Percentiles rank a stretch among this genome's conserved stretches.
Conservation (phyloP, 2,888 invertebrate species). For the Bugula neritina region DNA sequence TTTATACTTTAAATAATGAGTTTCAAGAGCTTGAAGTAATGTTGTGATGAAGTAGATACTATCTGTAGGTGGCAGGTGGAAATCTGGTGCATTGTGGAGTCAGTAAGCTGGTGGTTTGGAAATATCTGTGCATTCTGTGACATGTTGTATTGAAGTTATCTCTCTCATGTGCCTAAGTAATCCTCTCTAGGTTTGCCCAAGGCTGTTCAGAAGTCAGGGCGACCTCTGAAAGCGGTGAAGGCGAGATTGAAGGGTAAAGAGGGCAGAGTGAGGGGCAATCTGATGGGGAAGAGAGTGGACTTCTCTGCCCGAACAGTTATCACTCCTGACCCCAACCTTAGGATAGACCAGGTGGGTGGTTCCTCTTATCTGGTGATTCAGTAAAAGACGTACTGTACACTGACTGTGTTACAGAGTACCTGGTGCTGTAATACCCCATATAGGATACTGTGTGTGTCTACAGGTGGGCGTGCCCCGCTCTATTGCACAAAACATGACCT, state of each 20-base stretch:
- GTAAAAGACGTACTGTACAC: neutral
- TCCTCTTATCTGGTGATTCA: neutral
- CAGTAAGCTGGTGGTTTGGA: too few relatives aligned
- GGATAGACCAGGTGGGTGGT: constrained; percentile 69
- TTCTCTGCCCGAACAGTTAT: constrained; percentile 96
- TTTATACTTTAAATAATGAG: too few relatives aligned
- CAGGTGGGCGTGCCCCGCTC: constrained; percentile 89
- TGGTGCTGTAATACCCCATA: neutral
- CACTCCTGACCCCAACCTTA: constrained; percentile 60
- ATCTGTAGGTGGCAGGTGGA: too few relatives aligned
- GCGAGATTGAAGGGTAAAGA: constrained; percentile 93
- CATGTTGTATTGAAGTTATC: too few relatives aligned
- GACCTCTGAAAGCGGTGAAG: constrained; percentile 95
- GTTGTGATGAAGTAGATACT: too few relatives aligned
- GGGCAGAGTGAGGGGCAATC: constrained; percentile 95
- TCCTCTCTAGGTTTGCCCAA: constrained; percentile 32
- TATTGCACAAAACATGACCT: constrained; percentile 97
- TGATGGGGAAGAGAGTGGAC: constrained; percentile 99
- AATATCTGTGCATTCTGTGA: too few relatives aligned
- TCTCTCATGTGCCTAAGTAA: too few relatives aligned
- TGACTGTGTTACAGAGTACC: neutral
- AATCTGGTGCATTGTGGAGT: too few relatives aligned
- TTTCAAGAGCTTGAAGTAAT: too few relatives aligned
- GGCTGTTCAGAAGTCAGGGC: constrained; percentile 98
- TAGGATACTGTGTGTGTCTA: neutral